A percentile compares a stretch with the other conserved stretches of the same genome.
phyloP scores from a whole-genome alignment of 2,888 invertebrate species.

The Abrostola triplasia region DNA sequence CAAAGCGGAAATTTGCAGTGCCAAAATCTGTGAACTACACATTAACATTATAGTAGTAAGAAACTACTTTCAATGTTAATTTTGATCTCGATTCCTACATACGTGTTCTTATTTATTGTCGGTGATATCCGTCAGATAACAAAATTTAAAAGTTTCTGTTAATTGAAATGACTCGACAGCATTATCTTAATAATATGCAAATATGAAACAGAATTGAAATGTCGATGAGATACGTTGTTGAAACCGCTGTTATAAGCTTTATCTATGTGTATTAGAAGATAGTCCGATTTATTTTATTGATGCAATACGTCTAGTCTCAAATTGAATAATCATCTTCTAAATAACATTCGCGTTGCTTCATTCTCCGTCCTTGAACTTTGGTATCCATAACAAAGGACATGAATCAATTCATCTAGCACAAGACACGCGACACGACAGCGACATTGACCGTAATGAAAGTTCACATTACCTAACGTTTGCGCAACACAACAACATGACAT shows the following conservation, averaged over 20 bases:
- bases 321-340: slow-evolving; percentile 5
- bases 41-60: not conserved
- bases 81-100: not conserved
- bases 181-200: not conserved
- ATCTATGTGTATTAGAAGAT: too few relatives aligned
- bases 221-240: too few relatives aligned
- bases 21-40: slow-evolving; percentile 16
- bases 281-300: too few relatives aligned
- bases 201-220: not conserved
- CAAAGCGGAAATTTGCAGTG: slow-evolving; percentile 1
- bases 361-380: slow-evolving; percentile 37
- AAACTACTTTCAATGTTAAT: slow-evolving; percentile 17
- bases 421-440: slow-evolving; percentile 42
- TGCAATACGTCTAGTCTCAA: too few relatives aligned
- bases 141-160: not conserved
- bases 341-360: slow-evolving; percentile 3
- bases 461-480: slow-evolving; percentile 70
- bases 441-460: slow-evolving; percentile 82
- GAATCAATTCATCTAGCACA: slow-evolving; percentile 11
- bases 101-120: not conserved
- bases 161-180: not conserved
- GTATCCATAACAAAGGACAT: slow-evolving; percentile 26
- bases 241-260: too few relatives aligned
- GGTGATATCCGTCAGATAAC: slow-evolving; percentile 6
- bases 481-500: slow-evolving; percentile 63